These are phyloP conservation scores for Paedocypris micromegethes DNA, from an alignment of 2,797 vertebrate species.

Conservation along the genomic window DNA sequence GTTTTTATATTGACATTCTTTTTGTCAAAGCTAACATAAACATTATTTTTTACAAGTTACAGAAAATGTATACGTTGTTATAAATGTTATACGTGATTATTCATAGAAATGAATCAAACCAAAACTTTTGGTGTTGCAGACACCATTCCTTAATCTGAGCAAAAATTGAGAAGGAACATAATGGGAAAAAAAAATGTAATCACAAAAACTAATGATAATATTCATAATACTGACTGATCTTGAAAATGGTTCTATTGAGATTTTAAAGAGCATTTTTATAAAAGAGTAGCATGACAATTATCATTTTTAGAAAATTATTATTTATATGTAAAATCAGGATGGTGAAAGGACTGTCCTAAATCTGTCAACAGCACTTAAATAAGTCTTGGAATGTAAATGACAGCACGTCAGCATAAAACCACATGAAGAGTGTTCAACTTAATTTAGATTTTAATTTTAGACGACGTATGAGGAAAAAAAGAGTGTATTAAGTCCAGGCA, in stretches of 20 bases:
- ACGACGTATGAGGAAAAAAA: conserved; percentile 6
- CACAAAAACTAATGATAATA: background rate
- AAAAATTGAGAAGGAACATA: background rate
- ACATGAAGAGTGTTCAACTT: conserved; percentile 22
- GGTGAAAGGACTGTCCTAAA: conserved; percentile 1
- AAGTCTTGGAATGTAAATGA: conserved; percentile 12
- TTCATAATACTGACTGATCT: background rate
- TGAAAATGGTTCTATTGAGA: too few species aligned
- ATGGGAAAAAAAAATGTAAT: background rate
- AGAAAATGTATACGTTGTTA: too few species aligned
- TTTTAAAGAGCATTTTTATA: too few species aligned
- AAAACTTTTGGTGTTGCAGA: too few species aligned
- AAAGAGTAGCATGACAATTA: too few species aligned
- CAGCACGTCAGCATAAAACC: conserved; percentile 2
- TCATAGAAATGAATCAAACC: too few species aligned
- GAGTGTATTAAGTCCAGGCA: conserved; percentile 13
- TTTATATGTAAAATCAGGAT: too few species aligned
- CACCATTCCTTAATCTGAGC: background rate
- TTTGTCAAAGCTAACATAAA: too few species aligned
- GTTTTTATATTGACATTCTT: too few species aligned
- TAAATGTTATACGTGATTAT: too few species aligned
- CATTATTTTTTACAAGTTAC: too few species aligned
- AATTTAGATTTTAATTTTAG: conserved; percentile 19
- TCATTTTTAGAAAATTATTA: too few species aligned
- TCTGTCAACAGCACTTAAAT: conserved; percentile 3